phyloP scores from a whole-genome alignment of 2,888 invertebrate genomes.

The Steinernema hermaphroditum region DNA sequence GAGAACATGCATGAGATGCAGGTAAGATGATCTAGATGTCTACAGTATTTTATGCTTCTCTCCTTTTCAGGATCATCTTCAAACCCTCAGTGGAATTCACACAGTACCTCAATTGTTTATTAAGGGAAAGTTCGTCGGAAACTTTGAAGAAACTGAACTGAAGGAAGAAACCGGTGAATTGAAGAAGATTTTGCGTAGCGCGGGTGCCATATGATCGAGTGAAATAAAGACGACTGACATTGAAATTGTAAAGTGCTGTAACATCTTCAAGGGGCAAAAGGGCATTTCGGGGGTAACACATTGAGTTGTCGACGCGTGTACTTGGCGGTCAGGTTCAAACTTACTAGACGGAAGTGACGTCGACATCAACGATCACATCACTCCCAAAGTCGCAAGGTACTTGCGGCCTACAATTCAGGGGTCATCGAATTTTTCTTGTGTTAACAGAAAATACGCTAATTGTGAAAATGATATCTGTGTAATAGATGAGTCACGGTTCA shows the following conservation, averaged over 20 bases:
- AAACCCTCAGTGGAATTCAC: slow-evolving; percentile 32
- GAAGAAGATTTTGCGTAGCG: slow-evolving; percentile 17
- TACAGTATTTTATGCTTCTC: background rate
- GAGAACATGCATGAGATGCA: slow-evolving; percentile 51
- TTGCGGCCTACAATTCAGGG: too few species aligned
- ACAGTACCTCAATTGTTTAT: slow-evolving; percentile 36
- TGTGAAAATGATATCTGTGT: too few species aligned
- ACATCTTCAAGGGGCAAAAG: slow-evolving; percentile 5
- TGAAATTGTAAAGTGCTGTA: background rate
- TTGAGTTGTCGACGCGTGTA: too few species aligned
- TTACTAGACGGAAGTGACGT: too few species aligned
- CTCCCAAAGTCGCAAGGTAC: too few species aligned
- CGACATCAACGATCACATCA: too few species aligned
- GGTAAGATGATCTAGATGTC: slow-evolving; percentile 35
- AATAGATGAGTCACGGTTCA: too few species aligned
- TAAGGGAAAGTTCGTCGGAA: slow-evolving; percentile 36
- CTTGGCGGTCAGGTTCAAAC: too few species aligned
- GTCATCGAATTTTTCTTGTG: too few species aligned
- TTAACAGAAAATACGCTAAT: too few species aligned
- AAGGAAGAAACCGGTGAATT: slow-evolving; percentile 20
- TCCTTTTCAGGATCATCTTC: slow-evolving; percentile 32
- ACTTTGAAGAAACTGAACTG: slow-evolving; percentile 28
- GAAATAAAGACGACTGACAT: background rate
- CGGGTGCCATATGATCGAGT: slow-evolving; percentile 13
- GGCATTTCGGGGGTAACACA: slow-evolving; percentile 10